A percentile compares a stretch with the other conserved stretches of the same genome.
phyloP scores from a whole-genome alignment of 2,888 invertebrate species.

The Plebejus melissa region DNA sequence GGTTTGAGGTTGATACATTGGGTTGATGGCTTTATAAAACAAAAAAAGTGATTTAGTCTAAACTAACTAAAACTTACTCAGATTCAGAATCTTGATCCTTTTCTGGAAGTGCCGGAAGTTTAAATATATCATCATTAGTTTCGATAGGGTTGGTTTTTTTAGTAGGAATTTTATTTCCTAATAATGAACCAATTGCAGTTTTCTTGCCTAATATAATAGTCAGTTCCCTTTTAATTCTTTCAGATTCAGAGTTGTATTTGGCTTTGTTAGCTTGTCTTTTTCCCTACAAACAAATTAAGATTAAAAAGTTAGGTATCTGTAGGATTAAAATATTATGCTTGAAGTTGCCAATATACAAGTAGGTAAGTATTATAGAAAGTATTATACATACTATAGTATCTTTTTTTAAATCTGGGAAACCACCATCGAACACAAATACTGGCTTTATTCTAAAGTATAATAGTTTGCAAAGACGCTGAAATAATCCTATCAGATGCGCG shows the following conservation, averaged over 20 bases:
- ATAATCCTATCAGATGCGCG: conserved; percentile 95
- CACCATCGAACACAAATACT: conserved; percentile 99
- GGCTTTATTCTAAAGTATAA: conserved; percentile 97
- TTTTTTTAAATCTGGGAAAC: conserved; percentile 93
- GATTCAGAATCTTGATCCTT: conserved; percentile 61
- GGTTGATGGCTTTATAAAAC: neutral
- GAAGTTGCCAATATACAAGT: neutral
- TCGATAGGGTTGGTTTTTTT: conserved; percentile 52
- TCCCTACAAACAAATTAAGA: conserved; percentile 74
- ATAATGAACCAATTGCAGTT: conserved; percentile 84
- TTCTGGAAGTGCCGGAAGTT: conserved; percentile 76
- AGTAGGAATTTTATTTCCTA: conserved; percentile 77
- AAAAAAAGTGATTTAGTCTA: neutral
- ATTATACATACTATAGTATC: conserved; percentile 89
- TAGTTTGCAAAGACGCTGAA: conserved; percentile 96
- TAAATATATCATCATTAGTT: conserved; percentile 82
- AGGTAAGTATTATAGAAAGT: conserved; percentile 7
- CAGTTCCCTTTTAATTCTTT: conserved; percentile 85
- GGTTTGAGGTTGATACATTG: too few species aligned
- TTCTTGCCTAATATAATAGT: conserved; percentile 87
- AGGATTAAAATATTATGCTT: neutral
- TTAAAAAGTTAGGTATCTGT: neutral
- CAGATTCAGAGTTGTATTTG: conserved; percentile 84
- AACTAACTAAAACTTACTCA: conserved; percentile 56
- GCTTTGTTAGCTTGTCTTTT: conserved; percentile 86